phyloP scores from a whole-genome alignment of 1,140 invertebrate genomes.

The Heterodera schachtii region DNA sequence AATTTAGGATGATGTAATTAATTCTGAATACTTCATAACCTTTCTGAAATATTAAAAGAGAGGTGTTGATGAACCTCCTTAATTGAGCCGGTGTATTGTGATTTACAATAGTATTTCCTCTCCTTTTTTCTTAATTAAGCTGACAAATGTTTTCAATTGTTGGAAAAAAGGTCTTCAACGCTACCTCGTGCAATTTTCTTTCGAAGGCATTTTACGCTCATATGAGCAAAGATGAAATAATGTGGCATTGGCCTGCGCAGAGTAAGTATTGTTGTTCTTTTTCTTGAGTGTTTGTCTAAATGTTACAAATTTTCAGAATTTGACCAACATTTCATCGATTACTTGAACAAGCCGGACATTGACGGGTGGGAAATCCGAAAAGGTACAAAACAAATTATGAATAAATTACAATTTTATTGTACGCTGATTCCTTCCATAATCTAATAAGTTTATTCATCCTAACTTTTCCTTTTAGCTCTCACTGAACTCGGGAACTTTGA shows the following conservation, averaged over 20 bases:
- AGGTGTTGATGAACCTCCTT: too few relatives aligned
- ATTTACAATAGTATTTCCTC: too few relatives aligned
- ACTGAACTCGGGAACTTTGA: slow-evolving; percentile 68
- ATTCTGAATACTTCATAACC: too few relatives aligned
- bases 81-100: too few relatives aligned
- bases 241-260: slow-evolving; percentile 66
- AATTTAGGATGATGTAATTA: too few relatives aligned
- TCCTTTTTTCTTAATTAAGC: too few relatives aligned
- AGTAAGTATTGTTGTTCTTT: slow-evolving; percentile 42
- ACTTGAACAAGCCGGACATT: slow-evolving; percentile 84
- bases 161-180: not conserved
- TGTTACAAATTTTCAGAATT: slow-evolving; percentile 44
- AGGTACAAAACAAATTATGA: slow-evolving; percentile 42
- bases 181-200: not conserved
- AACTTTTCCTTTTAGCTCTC: slow-evolving; percentile 44
- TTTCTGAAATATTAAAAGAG: too few relatives aligned
- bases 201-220: slow-evolving; percentile 18
- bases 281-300: not conserved
- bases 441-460: too few relatives aligned
- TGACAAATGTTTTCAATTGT: not conserved
- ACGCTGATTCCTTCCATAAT: too few relatives aligned
- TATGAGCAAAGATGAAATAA: slow-evolving; percentile 57
- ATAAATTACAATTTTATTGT: too few relatives aligned
- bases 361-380: slow-evolving; percentile 91
- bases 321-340: slow-evolving; percentile 69